A percentile compares a stretch with the other conserved stretches of the same genome.
phyloP scores from a whole-genome alignment of 2,113 vertebrate genomes.

The Synchiropus splendidus region DNA sequence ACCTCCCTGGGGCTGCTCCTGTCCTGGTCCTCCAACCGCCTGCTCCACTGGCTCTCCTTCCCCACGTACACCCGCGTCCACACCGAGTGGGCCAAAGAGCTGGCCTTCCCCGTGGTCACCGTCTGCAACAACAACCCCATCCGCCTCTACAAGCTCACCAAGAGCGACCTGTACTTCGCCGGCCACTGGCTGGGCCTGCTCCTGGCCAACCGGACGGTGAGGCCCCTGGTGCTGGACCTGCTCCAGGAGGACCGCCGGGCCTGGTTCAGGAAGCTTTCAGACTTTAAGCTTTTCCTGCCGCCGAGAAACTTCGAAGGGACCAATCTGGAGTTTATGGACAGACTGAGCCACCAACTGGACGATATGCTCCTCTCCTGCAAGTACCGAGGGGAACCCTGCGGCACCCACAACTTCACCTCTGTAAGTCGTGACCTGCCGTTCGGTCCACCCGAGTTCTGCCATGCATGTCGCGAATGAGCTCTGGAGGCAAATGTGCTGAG shows the following conservation, averaged over 20 bases:
- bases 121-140: constrained; percentile 98
- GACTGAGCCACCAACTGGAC: constrained; percentile 91
- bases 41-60: constrained; percentile 90
- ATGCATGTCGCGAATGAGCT: not conserved
- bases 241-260: constrained; percentile 79
- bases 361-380: constrained; percentile 98
- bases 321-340: constrained; percentile 92
- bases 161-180: constrained; percentile 91
- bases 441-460: not conserved
- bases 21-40: constrained; percentile 90
- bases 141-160: constrained; percentile 90
- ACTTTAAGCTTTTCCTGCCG: constrained; percentile 90
- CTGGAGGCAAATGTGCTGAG: not conserved
- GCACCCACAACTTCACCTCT: constrained; percentile 93
- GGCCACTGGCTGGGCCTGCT: constrained; percentile 92
- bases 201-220: constrained; percentile 83
- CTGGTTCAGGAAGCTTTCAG: constrained; percentile 93
- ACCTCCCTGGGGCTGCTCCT: constrained; percentile 84
- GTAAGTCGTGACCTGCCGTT: constrained; percentile 74
- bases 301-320: constrained; percentile 93
- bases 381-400: constrained; percentile 88
- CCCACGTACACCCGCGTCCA: constrained; percentile 89
- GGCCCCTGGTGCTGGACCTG: constrained; percentile 83
- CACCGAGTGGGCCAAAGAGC: constrained; percentile 87
- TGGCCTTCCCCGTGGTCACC: constrained; percentile 88